Conservation (phyloP, 2,797 vertebrate species). For the Ispidina lecontei region DNA sequence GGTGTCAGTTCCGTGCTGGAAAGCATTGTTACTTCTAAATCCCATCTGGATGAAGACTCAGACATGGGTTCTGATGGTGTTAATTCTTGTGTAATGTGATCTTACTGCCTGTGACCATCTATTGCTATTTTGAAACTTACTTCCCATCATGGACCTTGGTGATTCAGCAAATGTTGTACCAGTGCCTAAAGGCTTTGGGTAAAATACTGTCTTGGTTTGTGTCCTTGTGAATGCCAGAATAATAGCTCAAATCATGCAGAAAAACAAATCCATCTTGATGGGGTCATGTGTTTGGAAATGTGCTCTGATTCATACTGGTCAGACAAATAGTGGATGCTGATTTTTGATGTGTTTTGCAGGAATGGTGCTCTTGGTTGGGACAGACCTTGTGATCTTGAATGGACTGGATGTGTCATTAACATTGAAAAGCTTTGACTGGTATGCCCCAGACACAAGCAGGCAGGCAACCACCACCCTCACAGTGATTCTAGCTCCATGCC, state of each 20-base stretch:
- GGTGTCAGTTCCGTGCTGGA: not conserved
- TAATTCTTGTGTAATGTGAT: slow-evolving; percentile 33
- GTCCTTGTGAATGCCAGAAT: slow-evolving; percentile 27
- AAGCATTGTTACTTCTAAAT: not conserved
- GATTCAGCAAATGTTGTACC: slow-evolving; percentile 23
- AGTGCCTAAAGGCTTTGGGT: slow-evolving; percentile 27
- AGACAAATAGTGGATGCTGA: not conserved
- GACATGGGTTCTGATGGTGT: not conserved
- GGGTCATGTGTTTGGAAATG: slow-evolving; percentile 26
- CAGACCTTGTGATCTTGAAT: not conserved
- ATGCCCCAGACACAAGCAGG: not conserved
- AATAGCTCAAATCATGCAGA: slow-evolving; percentile 38
- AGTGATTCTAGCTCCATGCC: not conserved
- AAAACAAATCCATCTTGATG: slow-evolving; percentile 37
- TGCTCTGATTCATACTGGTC: slow-evolving; percentile 21
- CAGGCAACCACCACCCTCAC: not conserved
- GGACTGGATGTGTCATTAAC: not conserved
- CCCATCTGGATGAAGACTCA: not conserved
- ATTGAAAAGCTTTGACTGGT: not conserved
- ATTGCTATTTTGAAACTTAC: slow-evolving; percentile 51
- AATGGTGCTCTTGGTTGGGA: not conserved
- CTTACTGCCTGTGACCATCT: slow-evolving; percentile 33
- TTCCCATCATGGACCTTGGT: slow-evolving; percentile 52
- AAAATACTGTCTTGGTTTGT: slow-evolving; percentile 3
- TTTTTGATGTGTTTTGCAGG: slow-evolving; percentile 43